phyloP scores from a whole-genome alignment of 2,113 vertebrate species.

The Oxyura jamaicensis region DNA sequence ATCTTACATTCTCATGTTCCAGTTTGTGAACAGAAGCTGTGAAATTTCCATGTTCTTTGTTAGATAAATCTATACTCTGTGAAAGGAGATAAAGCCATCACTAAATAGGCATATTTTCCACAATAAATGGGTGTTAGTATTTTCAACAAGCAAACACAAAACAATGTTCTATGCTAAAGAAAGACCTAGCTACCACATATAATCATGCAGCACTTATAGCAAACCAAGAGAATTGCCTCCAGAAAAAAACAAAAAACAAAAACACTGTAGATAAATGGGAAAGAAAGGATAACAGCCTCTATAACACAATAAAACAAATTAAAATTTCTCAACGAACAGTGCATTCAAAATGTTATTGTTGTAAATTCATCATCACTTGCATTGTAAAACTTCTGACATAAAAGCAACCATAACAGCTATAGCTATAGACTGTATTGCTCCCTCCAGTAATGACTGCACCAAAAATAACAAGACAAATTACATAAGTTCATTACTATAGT shows the following conservation, averaged over 20 bases:
- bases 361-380: constrained; percentile 6
- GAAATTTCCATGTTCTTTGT: constrained; percentile 54
- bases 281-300: constrained; percentile 25
- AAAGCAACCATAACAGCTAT: background rate
- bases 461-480: constrained; percentile 12
- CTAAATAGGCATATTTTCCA: constrained; percentile 11
- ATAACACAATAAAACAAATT: constrained; percentile 48
- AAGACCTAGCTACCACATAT: constrained; percentile 12
- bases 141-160: constrained; percentile 48
- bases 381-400: background rate
- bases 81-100: constrained; percentile 52
- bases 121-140: constrained; percentile 12
- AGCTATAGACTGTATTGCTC: constrained; percentile 28
- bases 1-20: constrained; percentile 64
- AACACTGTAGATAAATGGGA: constrained; percentile 4
- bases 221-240: constrained; percentile 34
- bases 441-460: constrained; percentile 15
- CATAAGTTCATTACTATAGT: background rate
- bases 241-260: constrained; percentile 8
- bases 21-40: constrained; percentile 48
- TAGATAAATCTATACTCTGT: constrained; percentile 66
- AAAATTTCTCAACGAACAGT: constrained; percentile 38
- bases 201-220: constrained; percentile 22
- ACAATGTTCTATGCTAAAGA: constrained; percentile 21
- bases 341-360: constrained; percentile 25